These are phyloP conservation scores for Pygoscelis antarcticus DNA, from an alignment of 2,113 vertebrate genomes.

Conservation along the genomic window DNA sequence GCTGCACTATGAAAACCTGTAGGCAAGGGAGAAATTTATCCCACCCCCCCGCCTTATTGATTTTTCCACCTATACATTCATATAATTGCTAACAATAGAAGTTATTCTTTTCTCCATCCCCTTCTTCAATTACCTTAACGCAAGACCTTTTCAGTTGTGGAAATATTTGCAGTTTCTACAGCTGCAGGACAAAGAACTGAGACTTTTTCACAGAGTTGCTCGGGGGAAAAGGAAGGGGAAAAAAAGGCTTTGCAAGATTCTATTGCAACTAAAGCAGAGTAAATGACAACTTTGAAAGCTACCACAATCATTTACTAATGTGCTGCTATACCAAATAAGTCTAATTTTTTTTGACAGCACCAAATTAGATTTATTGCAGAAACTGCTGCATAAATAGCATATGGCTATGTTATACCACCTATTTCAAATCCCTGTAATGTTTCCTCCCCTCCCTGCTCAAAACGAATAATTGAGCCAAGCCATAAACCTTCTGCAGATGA, in stretches of 20 bases:
- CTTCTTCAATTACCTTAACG: slow-evolving; percentile 60
- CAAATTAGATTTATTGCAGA: slow-evolving; percentile 84
- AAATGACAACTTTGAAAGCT: slow-evolving; percentile 80
- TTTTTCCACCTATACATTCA: slow-evolving; percentile 4
- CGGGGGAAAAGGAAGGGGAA: neutral
- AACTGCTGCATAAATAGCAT: slow-evolving; percentile 84
- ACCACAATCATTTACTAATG: slow-evolving; percentile 79
- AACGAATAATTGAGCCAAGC: slow-evolving; percentile 75
- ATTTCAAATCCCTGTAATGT: slow-evolving; percentile 77
- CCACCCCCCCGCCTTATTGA: neutral
- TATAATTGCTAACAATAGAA: slow-evolving; percentile 41
- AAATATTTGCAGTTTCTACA: slow-evolving; percentile 66
- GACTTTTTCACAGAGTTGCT: slow-evolving; percentile 60
- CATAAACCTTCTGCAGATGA: slow-evolving; percentile 68
- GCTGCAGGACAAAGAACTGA: slow-evolving; percentile 73
- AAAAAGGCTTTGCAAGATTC: slow-evolving; percentile 41
- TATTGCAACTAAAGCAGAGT: slow-evolving; percentile 63
- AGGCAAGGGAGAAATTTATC: slow-evolving; percentile 8
- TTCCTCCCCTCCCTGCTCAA: slow-evolving; percentile 67
- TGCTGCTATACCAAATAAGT: slow-evolving; percentile 81
- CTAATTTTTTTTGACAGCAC: slow-evolving; percentile 81
- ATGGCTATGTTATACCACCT: slow-evolving; percentile 81
- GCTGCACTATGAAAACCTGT: slow-evolving; percentile 52
- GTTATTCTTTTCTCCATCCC: slow-evolving; percentile 36
- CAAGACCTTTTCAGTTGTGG: slow-evolving; percentile 55